Base-by-base conservation (phyloP, 2,888 invertebrate species). In the Lordiphosa andalusiaca region DNA sequence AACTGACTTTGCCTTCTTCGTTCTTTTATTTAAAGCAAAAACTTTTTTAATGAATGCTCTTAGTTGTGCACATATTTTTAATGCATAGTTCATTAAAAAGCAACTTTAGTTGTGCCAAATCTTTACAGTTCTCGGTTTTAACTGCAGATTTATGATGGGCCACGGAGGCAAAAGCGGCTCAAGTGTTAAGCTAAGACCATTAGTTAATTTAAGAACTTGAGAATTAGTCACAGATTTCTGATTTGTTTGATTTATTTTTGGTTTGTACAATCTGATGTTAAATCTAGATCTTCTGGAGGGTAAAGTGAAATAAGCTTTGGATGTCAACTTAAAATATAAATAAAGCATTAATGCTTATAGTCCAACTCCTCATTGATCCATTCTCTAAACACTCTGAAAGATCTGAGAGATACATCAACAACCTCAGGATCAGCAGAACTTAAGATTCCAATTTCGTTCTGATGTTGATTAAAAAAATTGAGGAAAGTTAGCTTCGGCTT, bases 11-110 rank as follows among this genome's bases (percentile, higher is more conserved):
- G 37, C 50, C 10, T 3, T 12, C 37, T 71, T 63, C 53, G 59
- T 49, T 61, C 59, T 60, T 67, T 21, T 73, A 67, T 75, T 84
- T 78, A 73, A 84, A 80, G 76, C 61, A 61, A 42, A 77, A 81
- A 81, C 75, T 85, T 81, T 80, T 83, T 80, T 85, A 85, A 81
- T 81, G 81, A 81, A 85, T 81, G 81, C 85, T 83, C 81, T 83
- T 69, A 83, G 83, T 81, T 75, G 65, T 56, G 73, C 69, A 76
- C 73, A 85, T 76, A 85, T 85, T 85, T 85, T 78, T 80, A 74
- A 74, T 84, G 75, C 75, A 72, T 61, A 80, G 75, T 80, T 80
- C 85, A 80, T 80, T 80, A 80, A 80, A 80, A 80, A 67, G 67
- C 80, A 73, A 82, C 80, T 80, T 78, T 58, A 38, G 53, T 60